Percentiles rank a stretch among this genome's conserved stretches.
Evolutionary conservation across 2,113 vertebrate genomes (phyloP).

Genomic region (Mesoclemmys tuberculata): DNA sequence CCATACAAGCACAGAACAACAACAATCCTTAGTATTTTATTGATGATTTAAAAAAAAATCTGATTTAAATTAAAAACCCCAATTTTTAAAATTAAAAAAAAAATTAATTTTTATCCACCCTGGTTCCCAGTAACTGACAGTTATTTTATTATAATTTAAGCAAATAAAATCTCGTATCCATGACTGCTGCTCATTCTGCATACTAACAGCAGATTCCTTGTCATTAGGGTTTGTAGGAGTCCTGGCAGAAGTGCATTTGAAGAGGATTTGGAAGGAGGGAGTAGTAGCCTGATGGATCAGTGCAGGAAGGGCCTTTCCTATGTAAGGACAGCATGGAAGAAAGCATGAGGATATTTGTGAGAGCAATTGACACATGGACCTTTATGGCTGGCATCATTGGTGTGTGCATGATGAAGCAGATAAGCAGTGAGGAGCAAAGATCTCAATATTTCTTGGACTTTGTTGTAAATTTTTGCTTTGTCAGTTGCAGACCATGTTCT

Average conservation of each 20-base stretch:
- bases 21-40: no score
- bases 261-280: not conserved
- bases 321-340: rapidly evolving
- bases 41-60: no score
- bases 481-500: rapidly evolving
- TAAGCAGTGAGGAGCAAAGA: not conserved
- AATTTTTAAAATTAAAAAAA: no score
- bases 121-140: not conserved
- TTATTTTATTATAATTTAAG: not conserved
- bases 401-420: rapidly evolving
- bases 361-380: no score
- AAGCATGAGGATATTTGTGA: not conserved
- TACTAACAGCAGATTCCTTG: no score
- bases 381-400: not conserved
- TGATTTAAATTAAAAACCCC: no score
- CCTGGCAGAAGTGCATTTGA: not conserved
- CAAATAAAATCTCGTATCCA: not conserved
- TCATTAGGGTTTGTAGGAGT: no score
- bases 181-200: no score
- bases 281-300: rapidly evolving
- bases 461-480: not conserved
- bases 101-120: no score
- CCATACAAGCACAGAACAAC: no score
- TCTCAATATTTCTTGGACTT: rapidly evolving
- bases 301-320: no score